A percentile compares a stretch with the other conserved stretches of the same genome.
Evolutionary conservation across 2,888 invertebrate species (phyloP).

Genomic region (Tridacna gigas): DNA sequence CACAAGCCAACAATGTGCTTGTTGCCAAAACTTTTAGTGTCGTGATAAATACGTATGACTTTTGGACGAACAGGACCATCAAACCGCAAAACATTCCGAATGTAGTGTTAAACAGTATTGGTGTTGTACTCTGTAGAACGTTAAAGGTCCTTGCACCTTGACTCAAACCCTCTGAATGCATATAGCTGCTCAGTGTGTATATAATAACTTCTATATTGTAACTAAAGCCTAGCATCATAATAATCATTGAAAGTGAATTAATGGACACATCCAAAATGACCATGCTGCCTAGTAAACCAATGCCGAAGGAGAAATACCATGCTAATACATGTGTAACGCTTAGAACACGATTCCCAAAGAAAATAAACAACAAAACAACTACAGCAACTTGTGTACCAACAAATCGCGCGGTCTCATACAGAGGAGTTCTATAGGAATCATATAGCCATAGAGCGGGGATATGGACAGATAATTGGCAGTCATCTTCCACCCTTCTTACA

Average conservation of each 20-base stretch:
- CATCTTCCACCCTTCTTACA: no score
- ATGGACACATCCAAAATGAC: background rate
- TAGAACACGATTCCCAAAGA: background rate
- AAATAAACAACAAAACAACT: background rate
- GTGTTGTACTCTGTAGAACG: background rate
- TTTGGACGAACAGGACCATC: slow-evolving; percentile 5
- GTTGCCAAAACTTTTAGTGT: background rate
- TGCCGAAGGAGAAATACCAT: background rate
- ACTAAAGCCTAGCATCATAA: background rate
- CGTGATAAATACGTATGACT: slow-evolving; percentile 1
- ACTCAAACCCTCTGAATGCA: background rate
- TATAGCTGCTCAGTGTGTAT: background rate
- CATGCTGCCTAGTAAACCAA: background rate
- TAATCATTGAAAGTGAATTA: slow-evolving; percentile 1
- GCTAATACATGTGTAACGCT: background rate
- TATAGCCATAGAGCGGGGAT: background rate
- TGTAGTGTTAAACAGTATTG: background rate
- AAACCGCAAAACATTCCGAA: slow-evolving; percentile 7
- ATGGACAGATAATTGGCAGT: no score
- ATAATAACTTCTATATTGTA: slow-evolving; percentile 1
- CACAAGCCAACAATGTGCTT: background rate
- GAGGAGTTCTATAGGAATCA: background rate
- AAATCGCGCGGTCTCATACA: background rate
- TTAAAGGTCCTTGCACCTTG: background rate
- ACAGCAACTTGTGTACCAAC: background rate